Evolutionary conservation across 2,888 invertebrate genomes (phyloP), one percentile per base, ranked within the genome.

Genomic region (Metacarcinus magister): DNA sequence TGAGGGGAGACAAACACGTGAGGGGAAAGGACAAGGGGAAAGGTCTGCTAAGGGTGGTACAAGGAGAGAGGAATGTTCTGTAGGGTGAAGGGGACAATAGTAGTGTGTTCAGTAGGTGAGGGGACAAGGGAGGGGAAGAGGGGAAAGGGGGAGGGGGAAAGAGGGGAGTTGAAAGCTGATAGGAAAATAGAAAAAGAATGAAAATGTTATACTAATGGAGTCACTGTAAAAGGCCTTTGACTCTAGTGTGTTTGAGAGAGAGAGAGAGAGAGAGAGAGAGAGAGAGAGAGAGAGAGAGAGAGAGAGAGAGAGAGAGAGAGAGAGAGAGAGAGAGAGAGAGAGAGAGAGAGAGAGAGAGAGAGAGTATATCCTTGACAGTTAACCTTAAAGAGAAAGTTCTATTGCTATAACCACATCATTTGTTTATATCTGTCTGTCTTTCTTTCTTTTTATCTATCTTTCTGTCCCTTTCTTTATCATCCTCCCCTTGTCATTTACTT

Each of bases 381-480:
- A 82, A 82, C 82, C 82, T 82, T 82, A 82, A 82, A 82, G 82
- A 82, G 82, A 82, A 82, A 82, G 82, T 82, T 82, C 82, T 82
- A 82, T 32, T 82, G 82, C 32, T 32, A 32, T 82, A 32, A 82
- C 19, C 23, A 82, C 32, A 82, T 82, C 10, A 82, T 82, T 82
- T 82, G 82, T 82, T 28, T 28, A 10, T 82, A 0, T 82, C 82
- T 82, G 28, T 82, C 82, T 82, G 28, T 82, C 82, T 82, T 32
- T 32, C 28, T 82, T 10, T 82, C 32, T 82, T 13, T 82, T 32
- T 82, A 8, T 82, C 28, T 82, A 5, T 67, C 67, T 67, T 23
- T 67, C 67, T 67, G 23, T 67, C 67, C 23, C 67, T 2, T 60
- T 19, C 16, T 19, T 60, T 19, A 13, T 19, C 60, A 7, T 19